These are phyloP conservation scores for Eulithis prunata DNA, from an alignment of 2,888 invertebrate species.

Conservation along the genomic window DNA sequence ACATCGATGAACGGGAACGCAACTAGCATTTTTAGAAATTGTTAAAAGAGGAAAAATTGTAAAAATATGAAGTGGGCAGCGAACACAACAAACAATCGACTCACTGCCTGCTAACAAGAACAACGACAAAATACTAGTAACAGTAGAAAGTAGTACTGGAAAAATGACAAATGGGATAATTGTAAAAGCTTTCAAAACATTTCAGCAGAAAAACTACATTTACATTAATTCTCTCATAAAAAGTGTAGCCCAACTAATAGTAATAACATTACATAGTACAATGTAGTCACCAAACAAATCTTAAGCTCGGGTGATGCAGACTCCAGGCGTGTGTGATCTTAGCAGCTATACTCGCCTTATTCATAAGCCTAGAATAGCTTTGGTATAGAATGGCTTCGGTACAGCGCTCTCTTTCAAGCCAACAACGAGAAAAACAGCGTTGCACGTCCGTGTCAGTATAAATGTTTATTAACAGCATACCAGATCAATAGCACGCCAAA, in stretches of 20 bases:
- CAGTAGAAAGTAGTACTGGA: neutral
- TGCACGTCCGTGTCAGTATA: neutral
- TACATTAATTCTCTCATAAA: slow-evolving; percentile 29
- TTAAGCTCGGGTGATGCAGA: slow-evolving; percentile 47
- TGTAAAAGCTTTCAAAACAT: no score
- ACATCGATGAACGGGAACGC: neutral
- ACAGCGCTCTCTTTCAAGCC: no score
- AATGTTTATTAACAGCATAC: slow-evolving; percentile 38
- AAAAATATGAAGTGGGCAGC: no score
- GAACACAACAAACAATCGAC: no score
- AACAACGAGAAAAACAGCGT: slow-evolving; percentile 4
- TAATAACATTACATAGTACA: slow-evolving; percentile 43
- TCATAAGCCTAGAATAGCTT: slow-evolving; percentile 7
- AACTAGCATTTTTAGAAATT: no score
- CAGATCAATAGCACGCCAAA: slow-evolving; percentile 49
- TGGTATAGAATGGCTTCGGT: neutral
- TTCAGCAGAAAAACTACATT: neutral
- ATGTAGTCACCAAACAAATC: slow-evolving; percentile 45
- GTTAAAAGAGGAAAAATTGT: no score
- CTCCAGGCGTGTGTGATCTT: slow-evolving; percentile 30
- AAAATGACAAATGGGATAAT: neutral
- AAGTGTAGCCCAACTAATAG: slow-evolving; percentile 41
- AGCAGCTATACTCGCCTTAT: slow-evolving; percentile 14
- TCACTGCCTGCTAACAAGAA: no score
- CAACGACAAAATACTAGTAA: neutral